Conservation (phyloP, 92 coral and sea anemone species). For the Bergia puertoricense region DNA sequence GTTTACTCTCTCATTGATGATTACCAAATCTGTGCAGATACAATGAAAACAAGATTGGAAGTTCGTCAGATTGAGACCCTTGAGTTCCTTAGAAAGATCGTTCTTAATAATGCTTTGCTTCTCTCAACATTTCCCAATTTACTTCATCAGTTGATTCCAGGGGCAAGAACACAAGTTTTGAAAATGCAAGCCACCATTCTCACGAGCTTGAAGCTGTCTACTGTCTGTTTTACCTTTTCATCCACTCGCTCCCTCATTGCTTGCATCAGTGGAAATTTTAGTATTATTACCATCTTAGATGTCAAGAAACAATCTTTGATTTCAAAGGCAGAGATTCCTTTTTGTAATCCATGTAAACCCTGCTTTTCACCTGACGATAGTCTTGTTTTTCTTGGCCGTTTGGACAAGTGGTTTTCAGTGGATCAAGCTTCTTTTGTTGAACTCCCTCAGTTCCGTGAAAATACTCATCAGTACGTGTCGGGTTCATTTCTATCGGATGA, state of each 20-base stretch:
- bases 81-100: not conserved
- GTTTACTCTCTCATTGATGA: conserved; percentile 15
- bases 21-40: not conserved
- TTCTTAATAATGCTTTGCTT: not conserved
- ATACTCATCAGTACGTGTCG: not conserved
- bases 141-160: not conserved
- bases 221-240: not conserved
- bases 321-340: not conserved
- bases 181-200: not conserved
- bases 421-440: not conserved
- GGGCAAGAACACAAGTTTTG: not conserved
- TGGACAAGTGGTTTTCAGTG: conserved; percentile 51
- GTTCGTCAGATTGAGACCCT: not conserved
- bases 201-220: not conserved
- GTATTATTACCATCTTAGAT: not conserved
- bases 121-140: not conserved
- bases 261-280: not conserved
- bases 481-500: conserved; percentile 16
- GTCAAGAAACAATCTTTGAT: not conserved
- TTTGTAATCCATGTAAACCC: not conserved
- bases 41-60: not conserved
- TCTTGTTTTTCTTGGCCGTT: conserved; percentile 49
- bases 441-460: conserved; percentile 22
- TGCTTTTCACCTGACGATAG: conserved; percentile 39
- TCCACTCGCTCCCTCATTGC: conserved; percentile 4